phyloP scores from a whole-genome alignment of 2,888 invertebrate species.

The Meteorus cinctellus region DNA sequence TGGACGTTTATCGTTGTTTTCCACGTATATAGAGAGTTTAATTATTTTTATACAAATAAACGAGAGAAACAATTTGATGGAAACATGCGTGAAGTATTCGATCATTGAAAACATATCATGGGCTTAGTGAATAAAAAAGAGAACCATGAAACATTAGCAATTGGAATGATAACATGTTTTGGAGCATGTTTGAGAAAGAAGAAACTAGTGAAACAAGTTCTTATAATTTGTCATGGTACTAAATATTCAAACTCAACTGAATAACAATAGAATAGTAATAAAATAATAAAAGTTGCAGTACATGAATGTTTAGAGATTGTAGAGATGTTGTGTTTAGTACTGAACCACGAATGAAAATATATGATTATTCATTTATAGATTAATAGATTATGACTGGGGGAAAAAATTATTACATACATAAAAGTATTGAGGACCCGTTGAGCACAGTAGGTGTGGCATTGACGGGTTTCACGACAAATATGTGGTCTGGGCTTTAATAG shows the following conservation, averaged over 20 bases:
- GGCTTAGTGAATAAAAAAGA: neutral
- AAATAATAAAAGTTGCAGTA: neutral
- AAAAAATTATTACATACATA: neutral
- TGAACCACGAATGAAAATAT: constrained; percentile 20
- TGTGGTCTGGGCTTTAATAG: constrained; percentile 66
- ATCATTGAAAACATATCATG: neutral
- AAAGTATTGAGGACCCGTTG: constrained; percentile 38
- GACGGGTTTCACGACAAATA: constrained; percentile 53
- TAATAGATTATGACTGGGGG: constrained; percentile 8
- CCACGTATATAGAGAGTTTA: constrained; percentile 60
- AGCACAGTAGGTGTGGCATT: constrained; percentile 35
- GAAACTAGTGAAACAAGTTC: neutral
- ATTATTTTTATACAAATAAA: constrained; percentile 64
- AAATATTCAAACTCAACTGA: neutral
- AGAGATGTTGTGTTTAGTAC: constrained; percentile 31
- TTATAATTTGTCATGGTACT: neutral
- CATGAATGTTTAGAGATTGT: constrained; percentile 48
- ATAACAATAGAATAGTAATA: constrained; percentile 30
- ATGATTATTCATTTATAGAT: constrained; percentile 15
- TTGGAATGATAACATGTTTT: neutral
- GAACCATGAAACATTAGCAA: neutral
- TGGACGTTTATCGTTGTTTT: constrained; percentile 53
- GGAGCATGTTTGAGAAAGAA: neutral
- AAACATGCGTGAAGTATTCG: constrained; percentile 1
- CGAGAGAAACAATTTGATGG: constrained; percentile 9